Conservation (phyloP, 2,113 vertebrate genomes). For the Tyrannus savana region DNA sequence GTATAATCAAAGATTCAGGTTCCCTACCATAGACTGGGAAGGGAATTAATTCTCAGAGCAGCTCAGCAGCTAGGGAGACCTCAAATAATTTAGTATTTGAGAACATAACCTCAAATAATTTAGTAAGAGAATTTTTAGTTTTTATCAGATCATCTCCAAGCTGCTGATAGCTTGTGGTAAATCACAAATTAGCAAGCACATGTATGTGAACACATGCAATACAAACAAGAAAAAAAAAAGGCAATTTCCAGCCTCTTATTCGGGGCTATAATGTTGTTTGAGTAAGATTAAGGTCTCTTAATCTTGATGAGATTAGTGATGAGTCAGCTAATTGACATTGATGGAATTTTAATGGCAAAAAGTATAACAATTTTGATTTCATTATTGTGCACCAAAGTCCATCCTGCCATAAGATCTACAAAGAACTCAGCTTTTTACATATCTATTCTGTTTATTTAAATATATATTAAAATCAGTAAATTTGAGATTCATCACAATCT, state of each 20-base stretch:
- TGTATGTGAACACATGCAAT: neutral
- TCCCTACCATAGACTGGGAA: neutral
- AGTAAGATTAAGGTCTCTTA: neutral
- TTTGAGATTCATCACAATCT: neutral
- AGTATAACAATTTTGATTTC: neutral
- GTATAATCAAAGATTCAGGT: neutral
- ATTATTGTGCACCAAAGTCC: neutral
- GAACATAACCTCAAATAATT: neutral
- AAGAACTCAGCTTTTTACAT: neutral
- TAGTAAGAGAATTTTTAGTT: neutral
- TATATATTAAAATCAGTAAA: neutral
- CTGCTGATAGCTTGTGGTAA: neutral
- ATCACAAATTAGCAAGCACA: neutral
- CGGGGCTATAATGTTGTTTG: neutral
- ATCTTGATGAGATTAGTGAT: neutral
- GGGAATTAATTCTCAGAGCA: neutral
- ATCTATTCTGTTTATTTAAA: neutral
- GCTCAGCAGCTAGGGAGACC: neutral
- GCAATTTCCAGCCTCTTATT: neutral
- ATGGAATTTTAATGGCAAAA: neutral
- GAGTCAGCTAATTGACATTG: neutral
- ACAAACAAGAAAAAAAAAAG: neutral
- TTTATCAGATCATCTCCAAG: neutral
- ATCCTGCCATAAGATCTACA: neutral
- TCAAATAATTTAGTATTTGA: neutral